Base-by-base conservation (phyloP, 2,888 invertebrate genomes). In the Cheilosia vernalis region DNA sequence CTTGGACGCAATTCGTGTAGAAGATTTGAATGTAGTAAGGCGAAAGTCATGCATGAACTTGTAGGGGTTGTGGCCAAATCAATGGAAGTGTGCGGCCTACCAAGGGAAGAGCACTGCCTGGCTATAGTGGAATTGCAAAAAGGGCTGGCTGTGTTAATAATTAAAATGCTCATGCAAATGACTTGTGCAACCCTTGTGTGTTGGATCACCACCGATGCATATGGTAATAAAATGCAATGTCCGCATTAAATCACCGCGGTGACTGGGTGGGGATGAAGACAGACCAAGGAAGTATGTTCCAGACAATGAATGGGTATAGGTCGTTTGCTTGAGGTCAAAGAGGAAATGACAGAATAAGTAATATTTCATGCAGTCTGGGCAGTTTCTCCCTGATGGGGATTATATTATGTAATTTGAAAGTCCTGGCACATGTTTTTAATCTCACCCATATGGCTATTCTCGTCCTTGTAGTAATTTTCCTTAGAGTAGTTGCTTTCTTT, bases 131-230 rank as follows among this genome's bases (percentile, higher is more conserved):
- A 37, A 37, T 37, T 13, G 37, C 37, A 37, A 13, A 37, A 37
- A 13, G 13, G 13, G 13, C 10, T 37, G 37, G 37, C 37, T 37
- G 47, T 9, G 47, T 17, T 47, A 47, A 47, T 47, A 47, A 47
- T 17, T 47, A 47, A 47, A 47, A 47, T 19, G 6, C 47, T 47
- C 19, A 47, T 47, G 47, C 19, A 47, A 47, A 47, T 47, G 47
- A 17, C 19, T 47, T n/a, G 47, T 47, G 17, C 17, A 19, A 10
- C 44, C 44, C 44, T 44, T 44, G 15, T 47, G 47, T 47, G 9
- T 47, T 47, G 19, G 47, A 47, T 47, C 47, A 47, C 19, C 17
- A 47, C 19, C 17, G 17, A 17, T 9, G 47, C 1, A 9, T 17
- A 9, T 17, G 47, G 47, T 9, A 47, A 47, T 47, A 47, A 47